phyloP scores from a whole-genome alignment of 1,140 invertebrate genomes.

The Matsumurasca onukii region DNA sequence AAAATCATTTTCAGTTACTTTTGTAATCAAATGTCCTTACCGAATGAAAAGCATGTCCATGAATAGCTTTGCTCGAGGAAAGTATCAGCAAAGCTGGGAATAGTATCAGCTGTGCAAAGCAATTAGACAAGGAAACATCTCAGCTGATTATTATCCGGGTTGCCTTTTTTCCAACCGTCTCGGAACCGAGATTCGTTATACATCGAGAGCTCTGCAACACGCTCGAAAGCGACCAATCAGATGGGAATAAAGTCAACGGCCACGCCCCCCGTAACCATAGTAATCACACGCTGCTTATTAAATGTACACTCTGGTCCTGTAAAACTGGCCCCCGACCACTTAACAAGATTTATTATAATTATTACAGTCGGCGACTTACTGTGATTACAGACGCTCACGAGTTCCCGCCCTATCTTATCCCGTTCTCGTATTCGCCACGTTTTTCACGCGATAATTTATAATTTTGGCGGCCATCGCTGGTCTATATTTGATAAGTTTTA shows the following conservation, averaged over 20 bases:
- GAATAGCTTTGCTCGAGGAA: too few relatives aligned
- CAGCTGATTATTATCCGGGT: conserved; percentile 14
- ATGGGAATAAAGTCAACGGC: conserved; percentile 31
- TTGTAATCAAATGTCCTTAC: too few relatives aligned
- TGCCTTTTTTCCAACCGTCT: conserved; percentile 24
- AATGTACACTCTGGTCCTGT: conserved; percentile 18
- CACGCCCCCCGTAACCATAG: conserved; percentile 28
- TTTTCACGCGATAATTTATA: not conserved
- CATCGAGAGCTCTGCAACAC: conserved; percentile 23
- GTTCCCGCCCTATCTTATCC: not conserved
- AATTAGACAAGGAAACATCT: conserved; percentile 29
- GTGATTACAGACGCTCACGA: conserved; percentile 7
- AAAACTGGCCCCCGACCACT: conserved; percentile 20
- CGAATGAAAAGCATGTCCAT: too few relatives aligned
- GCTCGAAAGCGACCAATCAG: conserved; percentile 30
- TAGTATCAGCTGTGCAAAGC: conserved; percentile 19
- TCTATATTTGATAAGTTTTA: not conserved
- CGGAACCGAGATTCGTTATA: conserved; percentile 27
- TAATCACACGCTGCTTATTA: conserved; percentile 30
- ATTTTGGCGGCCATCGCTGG: not conserved
- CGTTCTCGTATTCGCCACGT: not conserved
- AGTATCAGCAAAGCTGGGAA: too few relatives aligned
- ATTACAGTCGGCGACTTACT: conserved; percentile 18
- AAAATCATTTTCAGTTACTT: too few relatives aligned
- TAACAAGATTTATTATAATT: conserved; percentile 26